A percentile compares a stretch with the other conserved stretches of the same genome.
Evolutionary conservation across 2,797 vertebrate species (phyloP).

Genomic region (Neopelma chrysocephalum): DNA sequence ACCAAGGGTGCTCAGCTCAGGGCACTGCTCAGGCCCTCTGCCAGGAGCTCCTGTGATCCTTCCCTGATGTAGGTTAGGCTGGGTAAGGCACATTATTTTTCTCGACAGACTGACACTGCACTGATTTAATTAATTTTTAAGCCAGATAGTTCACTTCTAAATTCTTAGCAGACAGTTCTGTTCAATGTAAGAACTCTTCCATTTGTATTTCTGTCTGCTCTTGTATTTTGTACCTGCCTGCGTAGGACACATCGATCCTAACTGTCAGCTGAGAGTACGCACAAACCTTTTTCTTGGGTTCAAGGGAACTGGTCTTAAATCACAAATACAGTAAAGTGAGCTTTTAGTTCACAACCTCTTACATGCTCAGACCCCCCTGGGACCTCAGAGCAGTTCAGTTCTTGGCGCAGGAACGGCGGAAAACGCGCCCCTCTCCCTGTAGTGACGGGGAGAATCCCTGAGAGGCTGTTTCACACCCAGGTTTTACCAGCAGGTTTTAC

Average conservation of each 20-base stretch:
- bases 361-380: background rate
- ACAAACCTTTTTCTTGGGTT: background rate
- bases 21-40: background rate
- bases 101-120: background rate
- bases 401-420: background rate
- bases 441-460: fast-evolving
- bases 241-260: background rate
- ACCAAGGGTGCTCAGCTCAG: background rate
- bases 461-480: background rate
- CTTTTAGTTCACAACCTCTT: background rate
- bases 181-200: background rate
- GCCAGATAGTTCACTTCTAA: background rate
- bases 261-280: background rate
- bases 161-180: background rate
- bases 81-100: background rate
- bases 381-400: background rate
- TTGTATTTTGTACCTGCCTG: background rate
- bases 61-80: background rate
- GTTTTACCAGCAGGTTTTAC: background rate
- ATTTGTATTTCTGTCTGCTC: background rate
- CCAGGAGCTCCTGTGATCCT: background rate
- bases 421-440: background rate
- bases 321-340: background rate
- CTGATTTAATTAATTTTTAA: background rate
- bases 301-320: background rate